A percentile compares a stretch with the other conserved stretches of the same genome.
Conservation (phyloP, 2,113 vertebrate species). For the Pantherophis guttatus region DNA sequence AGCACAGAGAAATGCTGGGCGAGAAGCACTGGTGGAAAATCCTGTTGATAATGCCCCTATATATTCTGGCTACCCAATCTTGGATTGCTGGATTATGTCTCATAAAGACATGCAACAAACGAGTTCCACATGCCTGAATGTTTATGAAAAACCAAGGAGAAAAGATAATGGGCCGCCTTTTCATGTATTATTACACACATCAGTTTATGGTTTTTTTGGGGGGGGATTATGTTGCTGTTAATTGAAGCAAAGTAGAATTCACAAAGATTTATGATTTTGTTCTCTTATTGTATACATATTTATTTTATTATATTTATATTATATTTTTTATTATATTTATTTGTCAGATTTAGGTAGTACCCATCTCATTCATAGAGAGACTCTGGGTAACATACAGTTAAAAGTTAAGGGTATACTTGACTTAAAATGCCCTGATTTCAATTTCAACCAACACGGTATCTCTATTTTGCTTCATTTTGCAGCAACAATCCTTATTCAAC, state of each 20-base stretch:
- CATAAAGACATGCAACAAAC: neutral
- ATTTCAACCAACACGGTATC: neutral
- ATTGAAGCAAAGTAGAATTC: neutral
- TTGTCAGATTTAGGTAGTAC: neutral
- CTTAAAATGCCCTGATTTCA: neutral
- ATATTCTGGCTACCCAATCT: neutral
- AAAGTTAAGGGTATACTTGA: neutral
- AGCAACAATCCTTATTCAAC: neutral
- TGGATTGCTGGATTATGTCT: neutral
- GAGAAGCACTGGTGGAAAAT: neutral
- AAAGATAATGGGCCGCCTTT: neutral
- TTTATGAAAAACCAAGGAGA: neutral
- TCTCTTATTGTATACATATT: neutral
- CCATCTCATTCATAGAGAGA: neutral
- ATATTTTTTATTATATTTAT: neutral
- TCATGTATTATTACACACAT: neutral
- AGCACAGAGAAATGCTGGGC: neutral
- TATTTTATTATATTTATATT: neutral
- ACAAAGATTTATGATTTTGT: neutral
- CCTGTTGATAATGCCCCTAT: neutral
- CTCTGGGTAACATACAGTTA: neutral
- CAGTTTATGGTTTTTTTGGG: neutral
- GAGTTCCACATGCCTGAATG: neutral
- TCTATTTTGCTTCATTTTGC: neutral
- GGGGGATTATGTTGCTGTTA: neutral